Evolutionary conservation across 2,797 vertebrate genomes (phyloP).

Genomic region (Xyrichtys novacula): DNA sequence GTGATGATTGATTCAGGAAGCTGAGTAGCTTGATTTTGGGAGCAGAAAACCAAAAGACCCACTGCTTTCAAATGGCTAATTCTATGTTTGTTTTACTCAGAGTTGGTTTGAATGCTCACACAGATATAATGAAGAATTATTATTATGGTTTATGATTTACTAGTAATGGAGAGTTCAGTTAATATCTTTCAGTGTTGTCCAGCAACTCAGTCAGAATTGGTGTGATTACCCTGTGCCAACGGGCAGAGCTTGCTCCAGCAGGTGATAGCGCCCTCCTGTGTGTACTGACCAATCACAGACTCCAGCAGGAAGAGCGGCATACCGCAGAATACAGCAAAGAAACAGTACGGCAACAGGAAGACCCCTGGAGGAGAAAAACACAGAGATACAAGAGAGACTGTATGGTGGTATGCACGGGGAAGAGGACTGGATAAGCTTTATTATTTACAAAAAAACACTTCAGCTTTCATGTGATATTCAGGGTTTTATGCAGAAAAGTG

Average conservation of each 20-base stretch:
- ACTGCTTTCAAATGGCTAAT: too few relatives aligned
- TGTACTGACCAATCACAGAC: constrained; percentile 72
- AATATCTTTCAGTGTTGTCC: neutral
- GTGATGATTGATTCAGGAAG: neutral
- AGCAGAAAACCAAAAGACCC: too few relatives aligned
- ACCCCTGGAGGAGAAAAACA: constrained; percentile 47
- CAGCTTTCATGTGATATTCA: too few relatives aligned
- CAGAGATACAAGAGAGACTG: neutral
- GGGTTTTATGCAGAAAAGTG: too few relatives aligned
- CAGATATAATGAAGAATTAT: too few relatives aligned
- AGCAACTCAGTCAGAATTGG: neutral
- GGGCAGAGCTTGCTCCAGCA: constrained; percentile 73
- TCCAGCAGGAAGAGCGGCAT: constrained; percentile 73
- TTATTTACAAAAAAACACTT: neutral
- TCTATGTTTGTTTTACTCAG: too few relatives aligned
- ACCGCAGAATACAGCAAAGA: constrained; percentile 67
- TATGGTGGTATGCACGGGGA: neutral
- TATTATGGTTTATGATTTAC: too few relatives aligned
- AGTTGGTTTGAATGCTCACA: too few relatives aligned
- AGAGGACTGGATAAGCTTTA: too few relatives aligned
- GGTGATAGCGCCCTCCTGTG: constrained; percentile 68
- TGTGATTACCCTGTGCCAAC: constrained; percentile 59
- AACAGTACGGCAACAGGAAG: constrained; percentile 71
- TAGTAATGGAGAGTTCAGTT: too few relatives aligned
- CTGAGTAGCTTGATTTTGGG: too few relatives aligned